Evolutionary conservation across 2,113 vertebrate species (phyloP), one percentile per base, ranked within the genome.

Genomic region (Pangasianodon gigas): DNA sequence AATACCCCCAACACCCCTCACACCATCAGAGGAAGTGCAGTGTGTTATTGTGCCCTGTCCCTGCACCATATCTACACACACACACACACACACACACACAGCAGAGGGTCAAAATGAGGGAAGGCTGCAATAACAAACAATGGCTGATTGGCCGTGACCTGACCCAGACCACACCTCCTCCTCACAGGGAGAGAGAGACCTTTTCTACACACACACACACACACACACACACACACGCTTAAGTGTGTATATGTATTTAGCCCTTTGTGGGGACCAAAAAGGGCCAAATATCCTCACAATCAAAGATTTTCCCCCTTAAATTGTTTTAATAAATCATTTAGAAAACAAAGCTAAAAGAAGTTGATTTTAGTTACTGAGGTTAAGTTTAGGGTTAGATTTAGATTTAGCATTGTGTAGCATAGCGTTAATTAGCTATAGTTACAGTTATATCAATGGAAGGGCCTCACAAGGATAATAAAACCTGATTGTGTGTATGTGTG

Each of bases 111-210:
- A 75, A 91, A 89, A 86, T 18, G 84, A 89, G 92, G 92, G 86
- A 89, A 94, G 93, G 93, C 95, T 93, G 93, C 90, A 92, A 95
- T 93, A 96, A 96, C 95, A 96, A 96, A 96, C 95, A 95, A 89
- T 11, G 11, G 75, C 88, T 90, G 93, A 93, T 93, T 93, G 93
- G 85, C 90, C 87, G 67, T 62, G 81, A 89, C 90, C 86, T 89
- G 58, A 89, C 84, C 65, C 91, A 93, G 91, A 92, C 92, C 91
- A 83, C 91, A 51, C 93, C 95, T 95, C 94, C 93, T 94, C 91
- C 62, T 24, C 58, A n/a, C 58, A 46, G 32, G 6, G 3, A 29
- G 26, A 65, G 62, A 65, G 9, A 26, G 21, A 24, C 58, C 21
- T 24, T 26, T 62, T 8, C 19, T 26, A 62, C 60, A 62, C 21